Percentiles rank a stretch among this genome's conserved stretches.
phyloP scores from a whole-genome alignment of 2,113 vertebrate species.

The Gymnarchus niloticus region DNA sequence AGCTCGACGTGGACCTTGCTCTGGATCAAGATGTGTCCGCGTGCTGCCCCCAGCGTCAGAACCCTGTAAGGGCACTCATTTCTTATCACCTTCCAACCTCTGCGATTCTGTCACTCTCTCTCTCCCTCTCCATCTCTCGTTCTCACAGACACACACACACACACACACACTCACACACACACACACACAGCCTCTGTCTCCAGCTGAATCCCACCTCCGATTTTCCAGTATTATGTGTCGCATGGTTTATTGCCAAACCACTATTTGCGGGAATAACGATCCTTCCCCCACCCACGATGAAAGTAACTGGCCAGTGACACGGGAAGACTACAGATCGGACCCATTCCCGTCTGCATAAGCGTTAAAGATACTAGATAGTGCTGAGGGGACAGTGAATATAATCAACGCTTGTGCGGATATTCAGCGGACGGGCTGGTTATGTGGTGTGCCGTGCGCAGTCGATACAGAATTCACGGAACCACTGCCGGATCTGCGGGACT shows the following conservation, averaged over 20 bases:
- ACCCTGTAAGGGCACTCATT: conserved; percentile 52
- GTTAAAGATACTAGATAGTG: conserved; percentile 38
- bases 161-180: conserved; percentile 3
- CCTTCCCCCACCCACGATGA: neutral
- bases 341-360: conserved; percentile 27
- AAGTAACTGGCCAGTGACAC: neutral
- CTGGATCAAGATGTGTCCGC: conserved; percentile 11
- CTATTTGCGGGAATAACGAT: neutral
- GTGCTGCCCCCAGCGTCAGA: conserved; percentile 62
- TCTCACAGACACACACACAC: neutral
- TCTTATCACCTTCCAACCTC: conserved; percentile 63
- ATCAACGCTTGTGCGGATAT: conserved; percentile 47
- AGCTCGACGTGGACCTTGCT: neutral
- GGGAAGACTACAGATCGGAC: conserved; percentile 25
- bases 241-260: neutral
- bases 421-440: conserved; percentile 52
- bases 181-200: conserved; percentile 7
- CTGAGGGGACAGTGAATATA: conserved; percentile 41
- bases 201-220: conserved; percentile 15
- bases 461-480: conserved; percentile 51
- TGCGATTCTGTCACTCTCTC: conserved; percentile 43
- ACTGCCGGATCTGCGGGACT: conserved; percentile 35
- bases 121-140: conserved; percentile 35
- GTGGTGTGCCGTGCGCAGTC: conserved; percentile 60
- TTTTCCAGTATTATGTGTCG: neutral